Evolutionary conservation across 2,113 vertebrate genomes (phyloP).

Genomic region (Rhodinocichla rosea): DNA sequence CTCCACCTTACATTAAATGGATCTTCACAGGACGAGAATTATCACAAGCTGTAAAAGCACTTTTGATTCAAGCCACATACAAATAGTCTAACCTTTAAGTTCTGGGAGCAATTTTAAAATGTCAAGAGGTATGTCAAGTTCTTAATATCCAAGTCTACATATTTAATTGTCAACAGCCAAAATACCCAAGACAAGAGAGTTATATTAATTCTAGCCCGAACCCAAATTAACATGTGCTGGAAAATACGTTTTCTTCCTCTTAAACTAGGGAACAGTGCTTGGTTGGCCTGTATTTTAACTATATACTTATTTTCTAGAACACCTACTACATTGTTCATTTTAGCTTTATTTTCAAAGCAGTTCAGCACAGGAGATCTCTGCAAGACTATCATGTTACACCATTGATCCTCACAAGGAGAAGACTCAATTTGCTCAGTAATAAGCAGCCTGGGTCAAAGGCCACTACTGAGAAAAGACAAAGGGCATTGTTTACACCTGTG

Average conservation of each 20-base stretch:
- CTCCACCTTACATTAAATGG: neutral
- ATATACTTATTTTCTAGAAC: neutral
- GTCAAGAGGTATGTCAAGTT: neutral
- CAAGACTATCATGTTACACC: neutral
- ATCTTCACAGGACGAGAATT: neutral
- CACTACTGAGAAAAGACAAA: neutral
- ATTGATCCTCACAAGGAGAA: constrained; percentile 11
- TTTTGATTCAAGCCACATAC: neutral
- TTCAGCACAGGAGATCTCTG: neutral
- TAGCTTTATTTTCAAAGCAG: constrained; percentile 11
- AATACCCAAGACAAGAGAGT: neutral
- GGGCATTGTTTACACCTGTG: neutral
- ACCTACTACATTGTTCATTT: neutral
- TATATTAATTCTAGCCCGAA: neutral
- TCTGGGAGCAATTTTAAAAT: neutral
- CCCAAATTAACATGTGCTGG: neutral
- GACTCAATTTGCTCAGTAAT: constrained; percentile 15
- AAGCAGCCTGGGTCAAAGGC: constrained; percentile 16
- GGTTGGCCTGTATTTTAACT: neutral
- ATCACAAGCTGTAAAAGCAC: neutral
- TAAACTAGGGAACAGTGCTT: neutral
- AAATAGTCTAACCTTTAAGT: neutral
- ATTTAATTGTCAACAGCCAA: neutral
- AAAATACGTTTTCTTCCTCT: neutral
- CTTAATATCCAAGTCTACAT: neutral